These are phyloP conservation scores for Osedax fenrisi DNA, from an alignment of 2,888 invertebrate species.

Conservation along the genomic window DNA sequence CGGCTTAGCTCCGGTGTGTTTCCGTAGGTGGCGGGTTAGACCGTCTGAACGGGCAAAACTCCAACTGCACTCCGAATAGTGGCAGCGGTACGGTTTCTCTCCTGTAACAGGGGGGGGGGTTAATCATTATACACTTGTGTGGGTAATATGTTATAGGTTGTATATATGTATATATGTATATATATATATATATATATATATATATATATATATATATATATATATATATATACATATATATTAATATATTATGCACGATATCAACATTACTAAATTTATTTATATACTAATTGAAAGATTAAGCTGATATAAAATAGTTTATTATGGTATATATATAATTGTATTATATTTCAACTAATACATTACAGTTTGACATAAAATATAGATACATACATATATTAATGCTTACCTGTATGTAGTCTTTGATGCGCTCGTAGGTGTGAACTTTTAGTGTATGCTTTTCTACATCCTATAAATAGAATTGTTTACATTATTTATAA, in stretches of 20 bases:
- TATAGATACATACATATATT: background rate
- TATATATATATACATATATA: slow-evolving; percentile 16
- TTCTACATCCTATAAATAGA: slow-evolving; percentile 84
- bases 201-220: slow-evolving; percentile 14
- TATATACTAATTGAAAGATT: too few relatives aligned
- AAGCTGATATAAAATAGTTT: too few relatives aligned
- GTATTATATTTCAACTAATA: too few relatives aligned
- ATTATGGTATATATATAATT: too few relatives aligned
- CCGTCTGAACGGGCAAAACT: slow-evolving; percentile 57
- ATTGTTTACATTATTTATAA: too few relatives aligned
- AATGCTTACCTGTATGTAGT: slow-evolving; percentile 67
- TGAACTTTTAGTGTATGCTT: slow-evolving; percentile 94
- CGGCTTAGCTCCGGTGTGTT: slow-evolving; percentile 57
- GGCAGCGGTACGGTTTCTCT: slow-evolving; percentile 56
- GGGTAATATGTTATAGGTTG: background rate
- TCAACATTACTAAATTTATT: too few relatives aligned
- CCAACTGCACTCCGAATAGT: slow-evolving; percentile 56
- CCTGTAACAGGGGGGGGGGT: slow-evolving; percentile 51
- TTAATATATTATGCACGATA: too few relatives aligned
- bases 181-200: slow-evolving; percentile 16
- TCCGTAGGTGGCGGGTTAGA: slow-evolving; percentile 55
- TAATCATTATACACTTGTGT: background rate
- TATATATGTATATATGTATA: slow-evolving; percentile 6
- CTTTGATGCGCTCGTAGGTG: slow-evolving; percentile 92
- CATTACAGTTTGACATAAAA: background rate